Percentiles rank a stretch among this genome's conserved stretches.
Conservation (phyloP, 1,140 invertebrate genomes). For the Cheumatopsyche charites region DNA sequence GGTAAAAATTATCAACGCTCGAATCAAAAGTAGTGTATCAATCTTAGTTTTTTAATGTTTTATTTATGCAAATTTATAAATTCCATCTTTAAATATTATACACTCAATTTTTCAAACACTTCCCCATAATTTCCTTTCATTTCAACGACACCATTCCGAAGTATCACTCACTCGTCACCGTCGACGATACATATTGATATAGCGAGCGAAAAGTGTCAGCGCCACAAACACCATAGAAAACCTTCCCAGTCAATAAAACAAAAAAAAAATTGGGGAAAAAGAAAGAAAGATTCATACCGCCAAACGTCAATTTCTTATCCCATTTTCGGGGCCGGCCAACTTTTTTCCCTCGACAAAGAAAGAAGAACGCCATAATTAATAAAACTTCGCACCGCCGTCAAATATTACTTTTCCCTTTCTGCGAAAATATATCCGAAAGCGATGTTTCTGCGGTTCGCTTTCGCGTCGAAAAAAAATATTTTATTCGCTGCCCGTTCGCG, state of each 20-base stretch:
- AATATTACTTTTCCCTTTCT: constrained; percentile 35
- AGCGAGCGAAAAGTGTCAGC: constrained; percentile 14
- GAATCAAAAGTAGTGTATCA: too few species aligned
- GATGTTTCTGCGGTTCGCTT: constrained; percentile 17
- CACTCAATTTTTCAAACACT: too few species aligned
- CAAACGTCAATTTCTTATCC: constrained; percentile 37
- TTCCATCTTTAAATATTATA: too few species aligned
- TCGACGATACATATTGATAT: constrained; percentile 32
- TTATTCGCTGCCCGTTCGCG: neutral
- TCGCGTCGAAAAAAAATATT: constrained; percentile 11
- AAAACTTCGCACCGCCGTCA: constrained; percentile 31
- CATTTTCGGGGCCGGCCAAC: constrained; percentile 25
- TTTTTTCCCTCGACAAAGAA: constrained; percentile 5
- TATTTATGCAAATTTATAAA: too few species aligned
- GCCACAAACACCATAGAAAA: constrained; percentile 18
- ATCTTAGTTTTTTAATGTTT: too few species aligned
- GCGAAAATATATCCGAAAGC: constrained; percentile 31
- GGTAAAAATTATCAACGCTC: too few species aligned
- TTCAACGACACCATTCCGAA: too few species aligned
- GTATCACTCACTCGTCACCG: constrained; percentile 6
- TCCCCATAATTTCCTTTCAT: too few species aligned
- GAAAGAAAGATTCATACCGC: constrained; percentile 30
- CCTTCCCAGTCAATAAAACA: constrained; percentile 34
- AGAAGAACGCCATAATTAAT: constrained; percentile 32
- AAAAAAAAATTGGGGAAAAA: constrained; percentile 20